phyloP scores from a whole-genome alignment of 35 echinoderm and acorn worm species.

The Nesometra sesokonis region DNA sequence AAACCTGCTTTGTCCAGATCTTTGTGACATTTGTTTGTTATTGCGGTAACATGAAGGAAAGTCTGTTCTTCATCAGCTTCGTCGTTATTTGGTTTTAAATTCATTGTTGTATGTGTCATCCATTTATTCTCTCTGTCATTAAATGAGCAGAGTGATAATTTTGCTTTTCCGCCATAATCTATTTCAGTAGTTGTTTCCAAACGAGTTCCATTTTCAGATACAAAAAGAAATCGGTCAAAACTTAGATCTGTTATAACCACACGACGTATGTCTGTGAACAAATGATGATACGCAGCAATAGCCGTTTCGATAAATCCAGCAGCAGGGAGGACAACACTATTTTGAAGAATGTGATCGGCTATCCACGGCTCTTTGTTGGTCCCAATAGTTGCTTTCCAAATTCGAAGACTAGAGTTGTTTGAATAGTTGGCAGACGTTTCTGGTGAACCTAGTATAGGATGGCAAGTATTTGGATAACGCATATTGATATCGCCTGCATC shows the following conservation, averaged over 20 bases:
- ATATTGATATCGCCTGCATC: no score
- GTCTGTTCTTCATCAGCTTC: neutral
- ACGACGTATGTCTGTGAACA: neutral
- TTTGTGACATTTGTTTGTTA: no score
- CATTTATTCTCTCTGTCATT: neutral
- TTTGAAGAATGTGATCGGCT: neutral
- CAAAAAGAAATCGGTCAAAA: slow-evolving; percentile 11
- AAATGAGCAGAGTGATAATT: neutral
- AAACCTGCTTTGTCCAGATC: neutral
- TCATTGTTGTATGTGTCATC: neutral
- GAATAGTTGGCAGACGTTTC: neutral
- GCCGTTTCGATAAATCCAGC: slow-evolving; percentile 1
- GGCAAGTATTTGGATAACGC: neutral
- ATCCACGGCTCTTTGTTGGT: neutral
- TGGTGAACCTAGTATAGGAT: neutral
- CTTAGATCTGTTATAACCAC: neutral
- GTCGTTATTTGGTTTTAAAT: neutral
- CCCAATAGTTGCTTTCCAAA: neutral
- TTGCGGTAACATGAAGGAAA: neutral
- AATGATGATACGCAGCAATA: neutral
- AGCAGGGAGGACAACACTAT: neutral
- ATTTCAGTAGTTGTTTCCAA: neutral
- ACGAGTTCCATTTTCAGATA: neutral
- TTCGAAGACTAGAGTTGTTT: neutral
- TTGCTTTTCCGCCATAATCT: neutral